Evolutionary conservation across 2,113 vertebrate genomes (phyloP), one percentile per base, ranked within the genome.

Genomic region (Triplophysa dalaica): DNA sequence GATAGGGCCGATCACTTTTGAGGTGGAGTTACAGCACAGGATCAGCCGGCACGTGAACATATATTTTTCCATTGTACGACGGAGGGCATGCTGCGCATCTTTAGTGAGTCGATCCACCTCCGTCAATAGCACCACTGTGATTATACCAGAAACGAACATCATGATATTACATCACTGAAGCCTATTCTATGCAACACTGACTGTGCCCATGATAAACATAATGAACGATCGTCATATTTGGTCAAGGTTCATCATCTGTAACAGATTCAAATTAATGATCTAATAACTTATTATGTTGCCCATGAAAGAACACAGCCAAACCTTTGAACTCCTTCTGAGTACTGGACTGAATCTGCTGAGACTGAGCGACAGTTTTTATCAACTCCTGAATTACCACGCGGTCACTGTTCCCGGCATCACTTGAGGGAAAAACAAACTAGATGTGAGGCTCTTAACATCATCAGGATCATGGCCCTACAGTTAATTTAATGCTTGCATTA

Each of bases 31-130:
- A 70, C 96, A 97, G 90, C 95, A 98, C 70, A 99, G 88, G 86
- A 98, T 96, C 85, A 99, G 80, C 2, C 98, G 94, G 89, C 98
- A 99, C 69, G 96, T 98, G 0, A 91, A 84, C 97, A 98, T 98
- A 79, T 99, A 98, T 81, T 99, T 99, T 82, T 99, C 98, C 98
- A 99, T 99, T 0, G 98, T 99, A 68, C 98, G 95, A 45, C 97
- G 93, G 91, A 99, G 88, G 48, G 98, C 97, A 75, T 99, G 98
- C 85, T 99, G 98, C 61, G 97, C 98, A 0, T 99, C 98, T 87
- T 95, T 99, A 1, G 96, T 97, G 74, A 99, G 95, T 87, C 95
- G 94, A 90, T 99, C 98, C 13, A 98, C 96, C 85, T 99, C 98
- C 0, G 96, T 98, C 83, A 99, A 85, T 83, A 99, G 82, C 17